phyloP scores from a whole-genome alignment of 2,797 vertebrate genomes.

The Semotilus atromaculatus region DNA sequence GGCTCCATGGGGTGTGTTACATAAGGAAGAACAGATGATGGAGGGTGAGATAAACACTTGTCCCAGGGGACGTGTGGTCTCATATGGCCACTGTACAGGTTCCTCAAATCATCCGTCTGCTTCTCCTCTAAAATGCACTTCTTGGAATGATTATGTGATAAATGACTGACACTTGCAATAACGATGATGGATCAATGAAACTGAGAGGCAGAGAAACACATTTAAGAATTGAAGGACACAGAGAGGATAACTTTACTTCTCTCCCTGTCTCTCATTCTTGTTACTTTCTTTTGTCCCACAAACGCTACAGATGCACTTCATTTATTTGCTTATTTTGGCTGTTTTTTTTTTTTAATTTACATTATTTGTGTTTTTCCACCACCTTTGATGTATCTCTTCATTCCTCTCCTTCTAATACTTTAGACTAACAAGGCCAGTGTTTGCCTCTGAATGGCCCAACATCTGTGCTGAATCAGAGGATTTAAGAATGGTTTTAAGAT shows the following conservation, averaged over 20 bases:
- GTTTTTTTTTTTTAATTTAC: constrained; percentile 43
- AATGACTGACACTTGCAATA: constrained; percentile 52
- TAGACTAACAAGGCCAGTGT: constrained; percentile 75
- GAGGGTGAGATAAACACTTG: constrained; percentile 66
- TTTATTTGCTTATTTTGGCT: constrained; percentile 75
- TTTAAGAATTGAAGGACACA: background rate
- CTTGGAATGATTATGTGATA: constrained; percentile 50
- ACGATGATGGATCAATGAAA: constrained; percentile 59
- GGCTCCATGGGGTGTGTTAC: constrained; percentile 53
- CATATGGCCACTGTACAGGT: constrained; percentile 63
- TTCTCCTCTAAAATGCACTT: constrained; percentile 57
- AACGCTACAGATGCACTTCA: constrained; percentile 64
- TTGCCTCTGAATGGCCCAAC: constrained; percentile 75
- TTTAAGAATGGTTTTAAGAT: constrained; percentile 77
- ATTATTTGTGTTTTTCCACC: constrained; percentile 67
- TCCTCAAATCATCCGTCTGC: constrained; percentile 44
- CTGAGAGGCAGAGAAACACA: constrained; percentile 20
- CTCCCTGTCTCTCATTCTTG: constrained; percentile 32
- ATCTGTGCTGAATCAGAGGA: constrained; percentile 78
- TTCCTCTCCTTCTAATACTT: constrained; percentile 76
- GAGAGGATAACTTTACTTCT: constrained; percentile 35
- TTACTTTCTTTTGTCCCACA: constrained; percentile 67
- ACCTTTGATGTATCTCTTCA: constrained; percentile 76
- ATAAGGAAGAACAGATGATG: constrained; percentile 71
- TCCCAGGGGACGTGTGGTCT: constrained; percentile 73